Conservation (phyloP, 2,888 invertebrate species). For the Sinelater perroti region DNA sequence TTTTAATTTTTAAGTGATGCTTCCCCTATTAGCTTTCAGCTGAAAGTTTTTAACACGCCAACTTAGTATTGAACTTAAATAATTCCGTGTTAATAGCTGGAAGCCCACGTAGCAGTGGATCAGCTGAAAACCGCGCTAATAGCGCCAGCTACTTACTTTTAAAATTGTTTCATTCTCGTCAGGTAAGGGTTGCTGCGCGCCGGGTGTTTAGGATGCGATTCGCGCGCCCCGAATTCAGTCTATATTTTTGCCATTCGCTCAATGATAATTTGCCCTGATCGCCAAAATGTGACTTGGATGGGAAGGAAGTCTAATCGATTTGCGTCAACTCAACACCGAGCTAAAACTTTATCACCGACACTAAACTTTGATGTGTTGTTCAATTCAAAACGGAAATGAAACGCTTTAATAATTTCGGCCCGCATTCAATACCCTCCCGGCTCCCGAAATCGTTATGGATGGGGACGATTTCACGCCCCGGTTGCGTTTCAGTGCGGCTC, state of each 20-base stretch:
- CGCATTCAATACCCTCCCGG: slow-evolving; percentile 17
- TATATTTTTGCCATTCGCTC: slow-evolving; percentile 53
- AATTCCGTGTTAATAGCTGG: too few species aligned
- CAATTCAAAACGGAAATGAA: slow-evolving; percentile 32
- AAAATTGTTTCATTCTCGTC: slow-evolving; percentile 28
- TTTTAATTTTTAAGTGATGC: too few species aligned
- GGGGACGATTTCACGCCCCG: slow-evolving; percentile 19
- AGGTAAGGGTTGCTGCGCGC: slow-evolving; percentile 25
- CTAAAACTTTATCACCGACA: slow-evolving; percentile 36
- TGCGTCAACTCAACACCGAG: slow-evolving; percentile 34
- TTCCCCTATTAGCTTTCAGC: too few species aligned
- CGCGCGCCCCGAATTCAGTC: slow-evolving; percentile 49
- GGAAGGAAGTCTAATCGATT: slow-evolving; percentile 43
- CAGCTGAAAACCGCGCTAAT: slow-evolving; percentile 4
- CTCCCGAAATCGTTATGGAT: slow-evolving; percentile 21
- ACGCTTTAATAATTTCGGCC: slow-evolving; percentile 31
- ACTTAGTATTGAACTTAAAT: too few species aligned
- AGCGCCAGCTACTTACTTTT: slow-evolving; percentile 20
- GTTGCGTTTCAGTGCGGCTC: slow-evolving; percentile 8
- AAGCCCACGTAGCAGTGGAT: too few species aligned
- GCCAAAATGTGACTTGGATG: slow-evolving; percentile 55
- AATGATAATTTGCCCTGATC: slow-evolving; percentile 56
- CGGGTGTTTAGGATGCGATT: slow-evolving; percentile 41
- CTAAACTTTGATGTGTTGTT: slow-evolving; percentile 36
- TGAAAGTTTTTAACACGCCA: too few species aligned